Evolutionary conservation across 2,888 invertebrate genomes (phyloP), one percentile per base, ranked within the genome.

Genomic region (Coremacera marginata): DNA sequence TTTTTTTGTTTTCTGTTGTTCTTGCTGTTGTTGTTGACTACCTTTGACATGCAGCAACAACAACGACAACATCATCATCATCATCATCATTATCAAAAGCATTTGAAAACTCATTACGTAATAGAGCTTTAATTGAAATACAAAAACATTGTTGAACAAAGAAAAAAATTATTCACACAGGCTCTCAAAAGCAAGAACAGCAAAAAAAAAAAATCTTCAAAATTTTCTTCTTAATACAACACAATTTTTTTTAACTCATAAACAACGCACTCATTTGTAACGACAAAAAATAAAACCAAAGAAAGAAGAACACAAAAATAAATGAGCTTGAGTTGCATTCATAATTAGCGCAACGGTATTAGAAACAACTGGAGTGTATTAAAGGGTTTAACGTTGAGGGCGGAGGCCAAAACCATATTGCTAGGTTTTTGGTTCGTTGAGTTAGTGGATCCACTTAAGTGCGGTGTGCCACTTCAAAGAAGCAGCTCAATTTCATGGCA

Each of bases 401-500:
- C 63, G 31, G 16, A 14, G 27, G 27, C 34, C 16, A 65, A 5
- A 65, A 9, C 8, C n/a, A 16, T 31, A 19, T 34, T 65, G 27
- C 34, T 34, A 34, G 14, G 25, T 16, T 49, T 68, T 37, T 68
- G 25, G 71, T 60, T 73, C 44, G 31, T 60, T 57, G n/a, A 44
- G 31, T 25, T 55, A 51, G 34, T 16, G 25, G 51, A 60, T 27
- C 7, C 60, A 60, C 25, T 60, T 27, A 60, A 25, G 27, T 60
- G 60, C 25, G 27, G 84, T 44, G 86, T 84, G 86, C 86, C 86
- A 85, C 85, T 86, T 85, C 85, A 85, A 85, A 85, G 85, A 85
- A 86, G 84, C 86, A 86, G 86, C 84, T 85, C 85, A 85, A 85
- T 85, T 85, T 85, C 84, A 85, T 85, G 85, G 84, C 83, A 82